Conservation (phyloP, 1,140 invertebrate species). For the Pemphigus obesinymphae region DNA sequence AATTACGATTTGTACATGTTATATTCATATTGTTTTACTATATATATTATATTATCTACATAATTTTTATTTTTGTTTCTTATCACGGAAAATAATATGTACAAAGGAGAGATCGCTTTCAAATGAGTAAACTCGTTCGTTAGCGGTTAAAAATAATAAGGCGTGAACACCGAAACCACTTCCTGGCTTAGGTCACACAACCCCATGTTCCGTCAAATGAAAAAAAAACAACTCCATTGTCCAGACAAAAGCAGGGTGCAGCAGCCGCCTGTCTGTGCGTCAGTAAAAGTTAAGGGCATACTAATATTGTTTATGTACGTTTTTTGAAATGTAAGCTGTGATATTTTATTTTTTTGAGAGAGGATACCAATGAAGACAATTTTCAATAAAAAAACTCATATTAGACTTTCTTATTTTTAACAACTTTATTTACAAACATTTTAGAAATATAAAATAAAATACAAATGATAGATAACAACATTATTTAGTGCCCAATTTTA, state of each 20-base stretch:
- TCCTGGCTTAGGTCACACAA: constrained; percentile 13
- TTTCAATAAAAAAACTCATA: too few species aligned
- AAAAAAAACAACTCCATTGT: constrained; percentile 17
- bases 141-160: constrained; percentile 18
- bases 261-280: not conserved
- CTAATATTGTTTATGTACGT: not conserved
- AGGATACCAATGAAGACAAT: too few species aligned
- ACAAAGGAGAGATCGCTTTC: not conserved
- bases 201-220: not conserved
- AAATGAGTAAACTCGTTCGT: not conserved
- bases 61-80: not conserved
- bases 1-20: not conserved
- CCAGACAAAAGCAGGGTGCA: not conserved
- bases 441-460: too few species aligned
- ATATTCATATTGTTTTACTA: not conserved
- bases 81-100: not conserved
- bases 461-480: too few species aligned
- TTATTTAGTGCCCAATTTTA: too few species aligned
- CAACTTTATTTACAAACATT: too few species aligned
- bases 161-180: constrained; percentile 17
- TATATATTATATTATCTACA: not conserved
- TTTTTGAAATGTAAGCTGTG: not conserved
- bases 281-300: not conserved
- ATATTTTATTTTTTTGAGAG: too few species aligned
- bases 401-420: too few species aligned